Base-by-base conservation (phyloP, 2,888 invertebrate genomes). In the Drosophila affinis region DNA sequence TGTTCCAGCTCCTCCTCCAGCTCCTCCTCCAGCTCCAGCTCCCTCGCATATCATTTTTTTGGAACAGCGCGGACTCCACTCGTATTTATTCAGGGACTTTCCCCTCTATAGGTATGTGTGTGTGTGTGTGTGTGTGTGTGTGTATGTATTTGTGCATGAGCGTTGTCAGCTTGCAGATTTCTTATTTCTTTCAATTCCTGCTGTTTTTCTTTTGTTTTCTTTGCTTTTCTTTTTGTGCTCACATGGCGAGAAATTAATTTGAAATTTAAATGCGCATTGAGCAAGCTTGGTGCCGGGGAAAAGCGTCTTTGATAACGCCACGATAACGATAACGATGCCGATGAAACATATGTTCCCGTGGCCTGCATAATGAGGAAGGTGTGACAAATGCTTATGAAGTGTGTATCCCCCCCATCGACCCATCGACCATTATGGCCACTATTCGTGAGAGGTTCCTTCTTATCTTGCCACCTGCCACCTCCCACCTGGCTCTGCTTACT, bases 181-280 rank as follows among this genome's bases (percentile, higher is more conserved):
- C 49, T 67, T 67, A 52, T 73, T 72, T 73, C 58, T 7, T 21
- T 34, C 68, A 56, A 65, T 49, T 56, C 32, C 24, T 32, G 29
- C 12, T 29, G 46, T 55, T 51, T 60, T 39, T 29, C 48, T 51
- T 24, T 29, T 72, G 44, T 46, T 24, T 29, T 72, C 18, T 39
- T 29, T 29, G 73, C 48, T 51, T 24, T 29, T 72, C 18, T 27
- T 52, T 46, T 51, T 60, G 62, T 57, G 56, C 56, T 21, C 59
- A 75, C 82, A 79, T 78, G 82, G 75, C 75, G 76, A 77, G 75
- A 89, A 88, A 86, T 64, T 89, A 86, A 86, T 86, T 86, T 89
- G 86, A 86, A 89, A 89, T 89, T 89, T 86, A 86, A 86, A 89
- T 86, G 76, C 78, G 87, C 81, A 69, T 75, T 72, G 62, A 75